Base-by-base conservation (phyloP, 2,797 vertebrate species). In the Gymnopithys bicolor region DNA sequence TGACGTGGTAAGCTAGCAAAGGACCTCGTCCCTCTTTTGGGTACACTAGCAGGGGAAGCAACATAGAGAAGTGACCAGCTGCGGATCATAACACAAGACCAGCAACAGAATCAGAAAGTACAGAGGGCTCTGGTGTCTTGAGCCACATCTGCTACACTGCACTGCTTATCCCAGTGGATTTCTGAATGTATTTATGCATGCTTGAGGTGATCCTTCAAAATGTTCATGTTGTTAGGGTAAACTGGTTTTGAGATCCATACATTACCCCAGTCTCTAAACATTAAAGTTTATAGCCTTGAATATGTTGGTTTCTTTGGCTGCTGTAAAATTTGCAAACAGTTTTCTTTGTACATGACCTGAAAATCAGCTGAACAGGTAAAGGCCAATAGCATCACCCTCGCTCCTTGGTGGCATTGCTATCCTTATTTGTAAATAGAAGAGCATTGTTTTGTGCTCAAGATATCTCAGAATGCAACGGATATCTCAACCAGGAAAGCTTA, bases 51-150 rank as follows among this genome's bases (percentile, higher is more conserved):
- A 78, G n/a, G 24, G 27, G 37, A 75, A 87, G 33, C 10, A 90
- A 48, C 0, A 2, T 0, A 2, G 41, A 71, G 63, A 79, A 84
- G n/a, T 0, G 0, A 62, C 5, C 0, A 1, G 30, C 25, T 60
- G 19, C 28, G 59, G 67, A 27, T 67, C 22, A 33, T 59, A 19
- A 32, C 4, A 4, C 32, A 68, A 37, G 35, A 51, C 15, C 11
- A 55, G 70, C 10, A 45, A 32, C 7, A 51, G 56, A 27, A 14
- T 32, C 35, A 59, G 28, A 39, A 64, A 53, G 8, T 39, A 58
- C 14, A 22, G 37, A 52, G 52, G 22, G 17, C 19, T 80, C 30
- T 78, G 30, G 2, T 77, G 37, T 51, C 52, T 70, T 51, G 32
- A 68, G 23, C 21, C 3, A 8, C 27, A 37, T 30, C 33, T 75